These are phyloP conservation scores for Micronycteris hirsuta DNA, from an alignment of 2,113 vertebrate genomes.

Conservation along the genomic window DNA sequence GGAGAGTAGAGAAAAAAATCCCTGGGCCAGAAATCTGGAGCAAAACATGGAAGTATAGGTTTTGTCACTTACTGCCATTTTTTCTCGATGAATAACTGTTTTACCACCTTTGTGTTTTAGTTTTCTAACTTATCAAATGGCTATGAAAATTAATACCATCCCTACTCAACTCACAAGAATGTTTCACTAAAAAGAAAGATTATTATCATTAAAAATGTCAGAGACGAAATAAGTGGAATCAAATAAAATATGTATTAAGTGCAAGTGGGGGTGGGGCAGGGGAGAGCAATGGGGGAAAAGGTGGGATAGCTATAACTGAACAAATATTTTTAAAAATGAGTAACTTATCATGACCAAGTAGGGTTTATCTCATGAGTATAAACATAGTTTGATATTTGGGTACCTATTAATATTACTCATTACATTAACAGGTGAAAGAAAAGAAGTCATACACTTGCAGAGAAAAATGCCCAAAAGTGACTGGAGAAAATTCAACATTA, in stretches of 20 bases:
- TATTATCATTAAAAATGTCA: background rate
- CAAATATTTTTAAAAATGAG: background rate
- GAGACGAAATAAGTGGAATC: background rate
- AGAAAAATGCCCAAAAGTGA: background rate
- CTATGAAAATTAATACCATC: background rate
- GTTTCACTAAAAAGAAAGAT: background rate
- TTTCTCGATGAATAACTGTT: background rate
- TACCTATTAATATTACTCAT: background rate
- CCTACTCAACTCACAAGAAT: background rate
- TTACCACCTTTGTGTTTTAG: background rate
- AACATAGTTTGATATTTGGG: background rate
- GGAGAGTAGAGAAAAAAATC: background rate
- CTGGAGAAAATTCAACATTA: background rate
- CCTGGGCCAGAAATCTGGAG: background rate
- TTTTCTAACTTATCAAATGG: constrained; percentile 11
- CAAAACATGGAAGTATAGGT: background rate
- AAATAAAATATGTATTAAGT: background rate
- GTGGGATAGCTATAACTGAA: too few relatives aligned
- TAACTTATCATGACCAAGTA: background rate
- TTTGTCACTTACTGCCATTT: background rate
- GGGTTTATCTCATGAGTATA: background rate
- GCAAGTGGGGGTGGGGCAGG: too few relatives aligned
- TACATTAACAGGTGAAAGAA: background rate
- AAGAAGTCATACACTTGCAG: background rate
- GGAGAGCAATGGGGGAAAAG: too few relatives aligned